Evolutionary conservation across 2,888 invertebrate species (phyloP).

Genomic region (Metopia argyrocephala): DNA sequence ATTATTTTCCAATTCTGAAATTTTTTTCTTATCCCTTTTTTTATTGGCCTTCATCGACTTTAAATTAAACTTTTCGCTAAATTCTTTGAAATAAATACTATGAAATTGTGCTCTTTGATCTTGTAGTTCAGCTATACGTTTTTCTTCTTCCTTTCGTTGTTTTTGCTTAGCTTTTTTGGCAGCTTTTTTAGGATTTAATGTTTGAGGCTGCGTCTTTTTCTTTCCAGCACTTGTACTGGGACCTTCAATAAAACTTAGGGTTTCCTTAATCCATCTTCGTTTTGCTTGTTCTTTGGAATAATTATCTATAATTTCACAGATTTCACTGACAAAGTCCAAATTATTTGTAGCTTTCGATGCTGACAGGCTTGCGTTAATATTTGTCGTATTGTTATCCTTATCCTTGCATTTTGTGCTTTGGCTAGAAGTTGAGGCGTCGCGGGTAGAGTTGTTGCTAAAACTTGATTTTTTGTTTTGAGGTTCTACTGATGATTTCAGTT

Average conservation of each 20-base stretch:
- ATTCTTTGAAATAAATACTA: slow-evolving; percentile 77
- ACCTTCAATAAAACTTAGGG: slow-evolving; percentile 76
- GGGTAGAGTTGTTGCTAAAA: slow-evolving; percentile 56
- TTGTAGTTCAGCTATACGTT: slow-evolving; percentile 75
- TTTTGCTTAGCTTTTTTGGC: slow-evolving; percentile 78
- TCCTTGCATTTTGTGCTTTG: slow-evolving; percentile 51
- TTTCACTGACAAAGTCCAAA: slow-evolving; percentile 73
- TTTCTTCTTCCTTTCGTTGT: slow-evolving; percentile 77
- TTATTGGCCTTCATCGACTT: slow-evolving; percentile 73
- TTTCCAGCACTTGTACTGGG: slow-evolving; percentile 65
- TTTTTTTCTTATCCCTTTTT: slow-evolving; percentile 77
- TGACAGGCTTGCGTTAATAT: slow-evolving; percentile 49
- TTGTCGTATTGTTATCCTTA: slow-evolving; percentile 54
- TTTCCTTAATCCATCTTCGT: slow-evolving; percentile 77
- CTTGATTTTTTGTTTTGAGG: slow-evolving; percentile 59
- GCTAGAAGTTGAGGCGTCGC: slow-evolving; percentile 60
- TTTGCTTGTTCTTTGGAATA: slow-evolving; percentile 73
- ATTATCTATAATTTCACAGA: slow-evolving; percentile 74
- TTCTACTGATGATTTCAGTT: slow-evolving; percentile 34
- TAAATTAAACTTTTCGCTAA: slow-evolving; percentile 74
- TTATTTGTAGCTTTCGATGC: slow-evolving; percentile 44
- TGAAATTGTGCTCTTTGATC: slow-evolving; percentile 76
- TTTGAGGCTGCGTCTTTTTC: slow-evolving; percentile 72
- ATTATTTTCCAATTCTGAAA: slow-evolving; percentile 75
- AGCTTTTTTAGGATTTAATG: slow-evolving; percentile 76